These are phyloP conservation scores for Acleris emargana DNA, from an alignment of 2,888 invertebrate species.

Conservation along the genomic window DNA sequence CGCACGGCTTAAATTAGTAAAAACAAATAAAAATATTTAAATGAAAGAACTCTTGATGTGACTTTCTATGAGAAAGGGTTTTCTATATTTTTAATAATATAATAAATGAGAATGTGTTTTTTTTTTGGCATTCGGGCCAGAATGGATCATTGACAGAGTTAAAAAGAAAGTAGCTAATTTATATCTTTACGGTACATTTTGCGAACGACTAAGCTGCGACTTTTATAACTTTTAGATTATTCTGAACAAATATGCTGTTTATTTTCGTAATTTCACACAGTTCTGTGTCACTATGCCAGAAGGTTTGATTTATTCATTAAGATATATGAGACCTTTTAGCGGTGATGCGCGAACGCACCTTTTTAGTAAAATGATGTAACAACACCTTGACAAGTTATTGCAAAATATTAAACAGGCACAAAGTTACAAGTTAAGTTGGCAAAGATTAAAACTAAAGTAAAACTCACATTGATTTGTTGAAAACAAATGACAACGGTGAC, in stretches of 20 bases:
- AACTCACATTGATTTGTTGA: background rate
- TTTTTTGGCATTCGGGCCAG: too few species aligned
- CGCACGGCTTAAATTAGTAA: too few species aligned
- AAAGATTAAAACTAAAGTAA: background rate
- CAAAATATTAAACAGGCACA: constrained; percentile 1
- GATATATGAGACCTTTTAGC: constrained; percentile 24
- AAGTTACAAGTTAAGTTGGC: background rate
- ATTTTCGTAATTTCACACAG: constrained; percentile 20
- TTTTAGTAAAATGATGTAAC: constrained; percentile 25
- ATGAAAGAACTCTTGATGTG: too few species aligned
- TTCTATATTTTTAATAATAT: too few species aligned
- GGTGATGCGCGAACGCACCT: constrained; percentile 11
- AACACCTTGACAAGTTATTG: constrained; percentile 15
- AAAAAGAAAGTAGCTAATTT: too few species aligned
- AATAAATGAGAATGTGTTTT: too few species aligned
- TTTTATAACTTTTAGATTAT: background rate
- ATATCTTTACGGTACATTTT: too few species aligned
- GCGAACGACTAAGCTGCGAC: background rate
- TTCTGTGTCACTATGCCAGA: constrained; percentile 13
- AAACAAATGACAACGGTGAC: background rate
- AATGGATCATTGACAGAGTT: too few species aligned
- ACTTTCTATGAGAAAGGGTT: too few species aligned
- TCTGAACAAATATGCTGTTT: background rate
- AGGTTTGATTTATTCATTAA: constrained; percentile 20
- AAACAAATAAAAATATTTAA: too few species aligned